Evolutionary conservation across 2,797 vertebrate species (phyloP).

Genomic region (Xyrichtys novacula): DNA sequence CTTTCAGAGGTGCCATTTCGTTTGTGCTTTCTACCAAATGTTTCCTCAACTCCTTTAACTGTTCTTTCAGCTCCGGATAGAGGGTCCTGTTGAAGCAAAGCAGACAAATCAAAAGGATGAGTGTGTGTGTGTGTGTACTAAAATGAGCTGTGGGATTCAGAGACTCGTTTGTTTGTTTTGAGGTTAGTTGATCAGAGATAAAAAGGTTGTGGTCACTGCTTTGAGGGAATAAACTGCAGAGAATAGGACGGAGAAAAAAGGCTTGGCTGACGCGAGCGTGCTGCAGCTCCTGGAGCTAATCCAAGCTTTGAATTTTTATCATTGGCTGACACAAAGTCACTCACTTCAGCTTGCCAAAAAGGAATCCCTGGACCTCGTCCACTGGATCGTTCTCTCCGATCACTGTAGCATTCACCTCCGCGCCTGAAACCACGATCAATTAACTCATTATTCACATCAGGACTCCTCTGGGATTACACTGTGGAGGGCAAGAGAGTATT

Average conservation of each 20-base stretch:
- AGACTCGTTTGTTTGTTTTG: conserved; percentile 52
- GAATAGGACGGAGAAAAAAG: conserved; percentile 7
- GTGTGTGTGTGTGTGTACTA: conserved; percentile 18
- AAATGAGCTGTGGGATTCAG: conserved; percentile 13
- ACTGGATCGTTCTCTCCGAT: conserved; percentile 94
- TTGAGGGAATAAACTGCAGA: conserved; percentile 11
- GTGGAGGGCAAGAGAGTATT: conserved; percentile 17
- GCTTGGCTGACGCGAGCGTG: conserved; percentile 19
- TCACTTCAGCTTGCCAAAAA: conserved; percentile 98
- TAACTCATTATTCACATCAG: conserved; percentile 57
- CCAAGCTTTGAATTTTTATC: conserved; percentile 64
- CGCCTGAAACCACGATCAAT: conserved; percentile 82
- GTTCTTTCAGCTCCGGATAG: conserved; percentile 91
- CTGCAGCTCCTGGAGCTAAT: conserved; percentile 46
- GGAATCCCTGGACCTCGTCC: conserved; percentile 98
- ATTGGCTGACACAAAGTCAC: conserved; percentile 54
- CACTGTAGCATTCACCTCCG: conserved; percentile 92
- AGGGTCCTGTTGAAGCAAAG: conserved; percentile 73
- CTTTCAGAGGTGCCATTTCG: conserved; percentile 98
- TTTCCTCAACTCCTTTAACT: conserved; percentile 95
- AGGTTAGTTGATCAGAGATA: conserved; percentile 34
- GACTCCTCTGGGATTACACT: conserved; percentile 41
- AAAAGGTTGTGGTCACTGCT: conserved; percentile 18
- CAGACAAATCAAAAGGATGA: conserved; percentile 4
- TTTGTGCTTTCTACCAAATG: conserved; percentile 98